Evolutionary conservation across 2,113 vertebrate genomes (phyloP).

Genomic region (Pterophyllum scalare): DNA sequence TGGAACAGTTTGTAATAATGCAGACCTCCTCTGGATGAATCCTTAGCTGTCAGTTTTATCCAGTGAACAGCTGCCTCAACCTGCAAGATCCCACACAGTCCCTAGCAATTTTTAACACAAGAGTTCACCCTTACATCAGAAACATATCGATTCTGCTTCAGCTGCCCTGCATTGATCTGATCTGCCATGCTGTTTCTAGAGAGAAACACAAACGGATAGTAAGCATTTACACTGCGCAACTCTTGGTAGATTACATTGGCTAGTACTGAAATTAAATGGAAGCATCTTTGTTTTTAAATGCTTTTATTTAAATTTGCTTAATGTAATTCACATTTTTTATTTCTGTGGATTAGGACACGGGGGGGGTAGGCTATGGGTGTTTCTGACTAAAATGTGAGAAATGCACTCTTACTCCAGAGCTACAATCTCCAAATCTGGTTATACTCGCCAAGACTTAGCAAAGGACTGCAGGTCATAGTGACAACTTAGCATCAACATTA

Average conservation of each 20-base stretch:
- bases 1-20: not conserved
- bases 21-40: not conserved
- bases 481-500: no score
- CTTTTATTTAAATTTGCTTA: no score
- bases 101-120: slow-evolving; percentile 3
- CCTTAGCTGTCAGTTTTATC: not conserved
- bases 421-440: not conserved
- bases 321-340: not conserved
- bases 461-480: not conserved
- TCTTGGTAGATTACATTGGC: not conserved
- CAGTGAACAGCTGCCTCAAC: not conserved
- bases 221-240: not conserved
- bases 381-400: not conserved
- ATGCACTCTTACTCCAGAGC: not conserved
- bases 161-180: not conserved
- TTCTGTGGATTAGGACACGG: not conserved
- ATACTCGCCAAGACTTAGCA: not conserved
- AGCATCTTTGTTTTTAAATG: not conserved
- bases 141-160: not conserved
- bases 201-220: not conserved
- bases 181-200: not conserved
- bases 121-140: not conserved
- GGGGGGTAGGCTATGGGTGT: not conserved
- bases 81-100: not conserved
- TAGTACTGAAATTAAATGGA: not conserved